These are phyloP conservation scores for Noctua pronuba DNA, from an alignment of 2,888 invertebrate species.

Conservation along the genomic window DNA sequence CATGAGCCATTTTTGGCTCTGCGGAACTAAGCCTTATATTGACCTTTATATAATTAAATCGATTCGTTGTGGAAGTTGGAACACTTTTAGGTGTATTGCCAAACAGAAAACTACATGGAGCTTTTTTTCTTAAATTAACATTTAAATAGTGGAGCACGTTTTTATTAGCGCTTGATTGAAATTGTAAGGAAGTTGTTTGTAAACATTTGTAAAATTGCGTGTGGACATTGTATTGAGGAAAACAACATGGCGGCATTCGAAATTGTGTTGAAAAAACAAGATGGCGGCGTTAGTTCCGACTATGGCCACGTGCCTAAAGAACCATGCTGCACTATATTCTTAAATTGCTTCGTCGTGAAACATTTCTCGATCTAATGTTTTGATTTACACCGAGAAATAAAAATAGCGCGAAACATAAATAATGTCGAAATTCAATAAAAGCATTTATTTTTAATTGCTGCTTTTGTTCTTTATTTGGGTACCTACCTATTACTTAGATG, in stretches of 20 bases:
- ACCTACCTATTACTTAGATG: not conserved
- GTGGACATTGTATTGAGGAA: too few species aligned
- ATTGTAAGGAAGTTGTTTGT: not conserved
- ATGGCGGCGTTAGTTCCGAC: not conserved
- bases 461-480: not conserved
- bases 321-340: not conserved
- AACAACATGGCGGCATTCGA: too few species aligned
- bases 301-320: not conserved
- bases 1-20: slow-evolving; percentile 14
- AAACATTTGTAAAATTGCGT: too few species aligned
- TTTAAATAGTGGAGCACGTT: not conserved
- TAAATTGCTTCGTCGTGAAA: not conserved
- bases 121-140: not conserved
- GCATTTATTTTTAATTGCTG: not conserved
- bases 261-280: not conserved
- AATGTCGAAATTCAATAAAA: not conserved
- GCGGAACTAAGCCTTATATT: slow-evolving; percentile 8
- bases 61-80: not conserved
- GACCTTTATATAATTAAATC: not conserved
- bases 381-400: not conserved
- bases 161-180: not conserved
- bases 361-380: not conserved
- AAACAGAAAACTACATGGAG: not conserved
- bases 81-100: not conserved
- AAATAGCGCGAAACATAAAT: not conserved